Conservation (phyloP, 2,113 vertebrate species). For the Cephalopholis sonnerati region DNA sequence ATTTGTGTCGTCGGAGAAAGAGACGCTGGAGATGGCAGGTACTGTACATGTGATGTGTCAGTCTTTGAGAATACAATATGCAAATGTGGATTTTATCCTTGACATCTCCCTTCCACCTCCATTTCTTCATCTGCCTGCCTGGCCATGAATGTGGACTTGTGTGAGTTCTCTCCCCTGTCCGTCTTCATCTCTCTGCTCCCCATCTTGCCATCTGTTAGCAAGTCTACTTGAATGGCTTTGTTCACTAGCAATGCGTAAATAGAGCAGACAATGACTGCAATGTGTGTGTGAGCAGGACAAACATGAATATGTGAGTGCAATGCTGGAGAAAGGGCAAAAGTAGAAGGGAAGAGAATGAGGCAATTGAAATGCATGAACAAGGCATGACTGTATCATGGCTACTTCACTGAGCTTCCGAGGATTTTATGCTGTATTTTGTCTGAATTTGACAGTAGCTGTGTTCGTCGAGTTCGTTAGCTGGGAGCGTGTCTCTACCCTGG, state of each 20-base stretch:
- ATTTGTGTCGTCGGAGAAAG: slow-evolving; percentile 28
- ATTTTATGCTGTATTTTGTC: slow-evolving; percentile 20
- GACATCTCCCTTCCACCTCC: slow-evolving; percentile 8
- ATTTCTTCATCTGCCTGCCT: slow-evolving; percentile 18
- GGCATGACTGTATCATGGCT: slow-evolving; percentile 4
- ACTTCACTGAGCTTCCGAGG: not conserved
- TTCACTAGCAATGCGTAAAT: slow-evolving; percentile 33
- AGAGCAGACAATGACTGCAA: slow-evolving; percentile 54
- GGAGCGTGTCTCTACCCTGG: slow-evolving; percentile 39
- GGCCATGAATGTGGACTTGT: slow-evolving; percentile 24
- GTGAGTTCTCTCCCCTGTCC: slow-evolving; percentile 38
- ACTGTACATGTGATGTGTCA: slow-evolving; percentile 21
- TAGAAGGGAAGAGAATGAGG: slow-evolving; percentile 19
- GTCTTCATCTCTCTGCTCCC: slow-evolving; percentile 14
- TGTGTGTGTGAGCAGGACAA: slow-evolving; percentile 40
- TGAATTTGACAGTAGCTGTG: slow-evolving; percentile 47
- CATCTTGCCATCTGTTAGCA: slow-evolving; percentile 63
- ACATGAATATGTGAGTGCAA: slow-evolving; percentile 13
- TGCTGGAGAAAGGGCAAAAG: slow-evolving; percentile 13
- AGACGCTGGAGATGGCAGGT: slow-evolving; percentile 28
- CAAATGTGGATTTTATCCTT: slow-evolving; percentile 21
- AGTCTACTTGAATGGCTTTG: slow-evolving; percentile 42
- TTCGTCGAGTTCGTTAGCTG: slow-evolving; percentile 35
- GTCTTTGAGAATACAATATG: slow-evolving; percentile 25
- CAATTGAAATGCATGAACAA: slow-evolving; percentile 21